Conservation (phyloP, 2,888 invertebrate species). For the Drosophila mettleri region DNA sequence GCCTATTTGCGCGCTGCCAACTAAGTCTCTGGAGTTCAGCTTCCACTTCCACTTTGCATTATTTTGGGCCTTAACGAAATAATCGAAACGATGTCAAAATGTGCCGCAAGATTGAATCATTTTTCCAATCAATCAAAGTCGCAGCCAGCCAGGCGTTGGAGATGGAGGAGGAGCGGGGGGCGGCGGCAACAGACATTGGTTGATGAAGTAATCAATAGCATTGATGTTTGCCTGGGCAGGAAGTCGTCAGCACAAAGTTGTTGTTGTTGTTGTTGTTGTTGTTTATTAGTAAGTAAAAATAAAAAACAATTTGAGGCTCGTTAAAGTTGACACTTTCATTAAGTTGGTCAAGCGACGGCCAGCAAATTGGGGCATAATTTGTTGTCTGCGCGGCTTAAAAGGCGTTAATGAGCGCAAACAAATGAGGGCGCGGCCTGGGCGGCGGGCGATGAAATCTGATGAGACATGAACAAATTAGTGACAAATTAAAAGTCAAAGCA, state of each 20-base stretch:
- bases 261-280: conserved; percentile 28
- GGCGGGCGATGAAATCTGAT: conserved; percentile 67
- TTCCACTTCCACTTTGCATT: conserved; percentile 10
- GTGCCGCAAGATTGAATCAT: conserved; percentile 75
- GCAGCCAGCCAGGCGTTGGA: conserved; percentile 21
- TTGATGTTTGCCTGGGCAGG: conserved; percentile 65
- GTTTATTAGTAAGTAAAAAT: conserved; percentile 68
- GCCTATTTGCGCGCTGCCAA: background rate
- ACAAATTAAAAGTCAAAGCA: conserved; percentile 78
- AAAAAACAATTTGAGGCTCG: conserved; percentile 81
- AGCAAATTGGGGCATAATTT: conserved; percentile 64
- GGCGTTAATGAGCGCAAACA: conserved; percentile 74
- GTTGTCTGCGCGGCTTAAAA: conserved; percentile 52
- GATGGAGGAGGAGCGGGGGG: conserved; percentile 9
- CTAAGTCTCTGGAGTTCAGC: background rate
- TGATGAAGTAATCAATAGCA: conserved; percentile 75
- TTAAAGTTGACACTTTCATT: conserved; percentile 82
- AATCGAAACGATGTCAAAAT: conserved; percentile 59
- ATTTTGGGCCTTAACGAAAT: conserved; percentile 28
- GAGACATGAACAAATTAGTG: conserved; percentile 75
- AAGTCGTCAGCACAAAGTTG: conserved; percentile 41
- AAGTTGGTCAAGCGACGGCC: conserved; percentile 71
- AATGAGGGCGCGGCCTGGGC: background rate
- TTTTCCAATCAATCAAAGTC: conserved; percentile 83
- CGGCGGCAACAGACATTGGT: background rate